Percentiles rank a stretch among this genome's conserved stretches.
phyloP scores from a whole-genome alignment of 2,113 vertebrate genomes.

The Calyptommatus sinebrachiatus region DNA sequence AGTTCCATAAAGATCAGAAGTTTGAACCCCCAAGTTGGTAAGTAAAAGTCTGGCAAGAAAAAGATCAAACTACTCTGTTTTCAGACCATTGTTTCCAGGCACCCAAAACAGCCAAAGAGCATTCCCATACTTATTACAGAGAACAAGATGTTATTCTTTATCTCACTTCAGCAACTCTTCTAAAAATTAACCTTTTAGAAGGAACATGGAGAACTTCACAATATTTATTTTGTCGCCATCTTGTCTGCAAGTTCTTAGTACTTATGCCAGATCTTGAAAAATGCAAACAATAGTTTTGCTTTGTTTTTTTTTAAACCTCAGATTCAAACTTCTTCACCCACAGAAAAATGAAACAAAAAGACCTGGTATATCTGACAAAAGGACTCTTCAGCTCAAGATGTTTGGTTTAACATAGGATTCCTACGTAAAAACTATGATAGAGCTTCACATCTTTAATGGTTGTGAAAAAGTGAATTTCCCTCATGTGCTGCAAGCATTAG shows the following conservation, averaged over 20 bases:
- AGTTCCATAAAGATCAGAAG: not conserved
- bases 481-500: too few relatives aligned
- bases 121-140: not conserved
- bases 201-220: not conserved
- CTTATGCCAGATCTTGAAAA: not conserved
- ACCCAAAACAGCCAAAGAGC: not conserved
- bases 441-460: too few relatives aligned
- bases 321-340: not conserved
- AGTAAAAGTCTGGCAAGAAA: not conserved
- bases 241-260: not conserved
- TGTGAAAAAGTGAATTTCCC: too few relatives aligned
- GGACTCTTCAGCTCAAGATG: too few relatives aligned
- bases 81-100: not conserved
- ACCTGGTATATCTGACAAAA: too few relatives aligned
- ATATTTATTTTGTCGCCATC: not conserved
- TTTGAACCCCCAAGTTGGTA: not conserved
- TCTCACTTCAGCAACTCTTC: not conserved
- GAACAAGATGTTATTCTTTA: slow-evolving; percentile 5
- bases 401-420: too few relatives aligned
- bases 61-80: not conserved
- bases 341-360: not conserved
- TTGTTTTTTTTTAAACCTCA: too few relatives aligned
- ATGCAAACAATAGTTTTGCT: too few relatives aligned
- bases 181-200: not conserved
- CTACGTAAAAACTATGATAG: too few relatives aligned